A percentile compares a stretch with the other conserved stretches of the same genome.
Conservation (phyloP, 2,888 invertebrate genomes). For the Cryptosula pallasiana region DNA sequence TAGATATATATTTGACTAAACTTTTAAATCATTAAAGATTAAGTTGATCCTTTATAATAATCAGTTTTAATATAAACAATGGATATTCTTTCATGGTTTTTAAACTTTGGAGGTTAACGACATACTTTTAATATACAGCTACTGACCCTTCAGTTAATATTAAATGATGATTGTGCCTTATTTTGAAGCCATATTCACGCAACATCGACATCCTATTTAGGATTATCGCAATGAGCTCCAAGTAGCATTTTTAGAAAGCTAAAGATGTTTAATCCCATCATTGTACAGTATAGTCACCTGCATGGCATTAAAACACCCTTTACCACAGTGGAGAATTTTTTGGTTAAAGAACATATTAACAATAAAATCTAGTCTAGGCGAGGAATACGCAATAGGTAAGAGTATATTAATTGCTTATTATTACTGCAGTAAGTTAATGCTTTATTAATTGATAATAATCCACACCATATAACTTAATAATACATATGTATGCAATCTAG, state of each 20-base stretch:
- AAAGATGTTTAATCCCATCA: neutral
- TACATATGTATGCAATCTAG: no score
- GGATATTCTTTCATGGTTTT: neutral
- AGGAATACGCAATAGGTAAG: neutral
- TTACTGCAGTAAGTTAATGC: neutral
- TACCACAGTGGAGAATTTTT: neutral
- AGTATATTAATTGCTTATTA: neutral
- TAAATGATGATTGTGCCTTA: no score
- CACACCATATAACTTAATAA: no score
- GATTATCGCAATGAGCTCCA: no score
- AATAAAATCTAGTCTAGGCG: no score
- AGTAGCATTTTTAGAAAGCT: neutral
- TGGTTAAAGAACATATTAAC: neutral
- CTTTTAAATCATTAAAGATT: neutral
- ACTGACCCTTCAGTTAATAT: no score
- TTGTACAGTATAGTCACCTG: neutral
- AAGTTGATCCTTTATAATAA: neutral
- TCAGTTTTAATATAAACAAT: neutral
- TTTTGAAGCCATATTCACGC: no score
- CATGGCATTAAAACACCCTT: neutral
- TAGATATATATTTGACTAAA: neutral
- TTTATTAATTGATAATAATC: neutral
- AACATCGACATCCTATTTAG: no score
- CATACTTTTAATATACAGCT: no score
- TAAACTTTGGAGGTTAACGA: no score